Base-by-base conservation (phyloP, 2,113 vertebrate genomes). In the Ardeotis arabs region DNA sequence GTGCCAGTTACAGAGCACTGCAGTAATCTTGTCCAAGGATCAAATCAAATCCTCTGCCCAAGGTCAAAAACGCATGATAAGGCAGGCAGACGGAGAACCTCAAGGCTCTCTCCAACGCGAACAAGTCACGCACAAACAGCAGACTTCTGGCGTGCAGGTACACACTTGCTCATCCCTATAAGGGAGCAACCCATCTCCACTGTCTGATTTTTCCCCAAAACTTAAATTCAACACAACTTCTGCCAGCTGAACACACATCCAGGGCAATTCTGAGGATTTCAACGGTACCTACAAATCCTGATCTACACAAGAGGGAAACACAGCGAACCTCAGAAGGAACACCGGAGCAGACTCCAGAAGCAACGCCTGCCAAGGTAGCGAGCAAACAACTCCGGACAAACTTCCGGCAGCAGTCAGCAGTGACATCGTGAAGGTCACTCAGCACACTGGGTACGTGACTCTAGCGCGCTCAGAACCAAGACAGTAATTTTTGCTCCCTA, bases 71-170 rank as follows among this genome's bases (percentile, higher is more conserved):
- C 1, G 25, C 37, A 45, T 0, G 0, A 2, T 12, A 45, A 74
- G n/a, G 62, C 58, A 47, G 22, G 79, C n/a, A 78, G 74, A 27
- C 6, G 18, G 62, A 89, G 73, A 84, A 76, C 8, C 41, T 35
- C 12, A 31, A 31, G 18, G 21, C 12, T 77, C n/a, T 35, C 44
- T n/a, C 63, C 66, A 72, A n/a, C 41, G 23, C 0, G 0, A 68
- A 9, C 1, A 5, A 87, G 35, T 31, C 58, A 16, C 0, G 0
- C 2, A 28, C 67, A 72, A 50, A 45, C 23, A 84, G 39, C 44
- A 58, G 55, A 64, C 23, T 20, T 12, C 28, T 41, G 31, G 22
- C 4, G 2, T 14, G 33, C 33, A 83, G 41, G 52, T 27, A 68
- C 22, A 17, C 39, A 7, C 3, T 14, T 53, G 31, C 31, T 47